These are phyloP conservation scores for Astreopora myriophthalma DNA, from an alignment of 64 coral and sea anemone genomes.

Conservation along the genomic window DNA sequence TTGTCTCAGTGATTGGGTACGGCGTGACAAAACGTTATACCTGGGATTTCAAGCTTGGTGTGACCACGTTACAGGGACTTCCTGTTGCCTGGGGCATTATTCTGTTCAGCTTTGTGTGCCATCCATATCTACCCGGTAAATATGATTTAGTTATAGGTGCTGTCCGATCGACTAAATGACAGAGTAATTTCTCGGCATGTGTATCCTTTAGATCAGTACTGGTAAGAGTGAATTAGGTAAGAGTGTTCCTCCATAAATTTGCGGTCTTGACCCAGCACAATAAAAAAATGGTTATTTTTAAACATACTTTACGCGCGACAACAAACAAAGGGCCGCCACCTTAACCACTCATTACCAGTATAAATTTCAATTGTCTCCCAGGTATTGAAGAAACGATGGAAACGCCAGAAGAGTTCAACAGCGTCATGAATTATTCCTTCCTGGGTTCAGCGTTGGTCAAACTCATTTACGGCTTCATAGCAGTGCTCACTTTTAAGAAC, in stretches of 20 bases:
- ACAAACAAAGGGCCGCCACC: too few species aligned
- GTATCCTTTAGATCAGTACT: too few species aligned
- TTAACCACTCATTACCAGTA: too few species aligned
- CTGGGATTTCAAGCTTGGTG: slow-evolving; percentile 87
- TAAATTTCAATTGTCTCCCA: neutral
- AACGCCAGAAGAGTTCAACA: slow-evolving; percentile 64
- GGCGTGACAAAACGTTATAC: slow-evolving; percentile 77
- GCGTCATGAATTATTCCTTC: slow-evolving; percentile 83
- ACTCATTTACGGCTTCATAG: slow-evolving; percentile 65
- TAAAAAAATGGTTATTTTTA: too few species aligned
- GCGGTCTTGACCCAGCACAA: too few species aligned
- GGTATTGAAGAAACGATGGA: slow-evolving; percentile 94
- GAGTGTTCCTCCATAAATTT: too few species aligned
- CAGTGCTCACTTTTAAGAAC: slow-evolving; percentile 74
- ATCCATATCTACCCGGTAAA: slow-evolving; percentile 84
- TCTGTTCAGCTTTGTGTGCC: slow-evolving; percentile 96
- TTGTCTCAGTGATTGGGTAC: slow-evolving; percentile 79
- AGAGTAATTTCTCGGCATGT: too few species aligned
- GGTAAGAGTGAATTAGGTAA: too few species aligned
- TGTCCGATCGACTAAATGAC: too few species aligned
- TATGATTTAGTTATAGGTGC: neutral
- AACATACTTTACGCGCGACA: too few species aligned
- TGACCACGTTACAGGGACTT: slow-evolving; percentile 80
- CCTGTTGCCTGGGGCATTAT: slow-evolving; percentile 98
- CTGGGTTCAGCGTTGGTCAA: slow-evolving; percentile 61